Base-by-base conservation (phyloP, 2,888 invertebrate genomes). In the Boloria euphrosyne region DNA sequence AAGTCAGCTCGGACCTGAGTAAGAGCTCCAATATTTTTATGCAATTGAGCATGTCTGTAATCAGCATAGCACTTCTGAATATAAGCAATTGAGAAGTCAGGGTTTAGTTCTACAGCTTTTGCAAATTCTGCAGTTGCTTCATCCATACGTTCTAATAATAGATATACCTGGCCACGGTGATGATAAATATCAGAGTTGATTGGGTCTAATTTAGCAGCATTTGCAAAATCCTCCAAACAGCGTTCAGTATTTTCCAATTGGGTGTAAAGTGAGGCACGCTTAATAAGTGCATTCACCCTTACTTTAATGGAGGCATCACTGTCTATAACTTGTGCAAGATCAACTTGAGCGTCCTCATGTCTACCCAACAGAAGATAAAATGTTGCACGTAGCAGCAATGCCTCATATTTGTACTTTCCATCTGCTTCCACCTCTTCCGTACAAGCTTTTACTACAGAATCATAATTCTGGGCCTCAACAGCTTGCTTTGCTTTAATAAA, bases 1-100 rank as follows among this genome's bases (percentile, higher is more conserved):
- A 98, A 98, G 71, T 95, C 94, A 70, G 93, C 87, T 82, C 96
- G 93, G 0, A 96, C 95, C 75, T 93, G 92, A 75, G 94, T 92
- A 60, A 96, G 81, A 54, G 94, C 90, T 71, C 91, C 92, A 67
- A 94, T 89, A 82, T 95, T 94, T 76, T 93, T 93, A 55, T 93
- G 91, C 57, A 93, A 79, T 69, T 95, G 92, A 38, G 95, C 95
- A 79, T 94, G 93, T 75, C 96, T 94, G 81, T 97, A 98, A 82
- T 97, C 96, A 46, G 96, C 96, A 86, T 97, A 98, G 80, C 97
- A 96, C 86, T 97, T 98, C 84, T 98, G 98, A 62, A 97, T 97
- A 75, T 94, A 95, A 3, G 97, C 97, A 80, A 98, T 95, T 3
- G 97, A 95, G 83, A 97, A 97, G 71, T 96, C 89, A 2, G 98